phyloP scores from a whole-genome alignment of 2,113 vertebrate species.

The Caracal caracal region DNA sequence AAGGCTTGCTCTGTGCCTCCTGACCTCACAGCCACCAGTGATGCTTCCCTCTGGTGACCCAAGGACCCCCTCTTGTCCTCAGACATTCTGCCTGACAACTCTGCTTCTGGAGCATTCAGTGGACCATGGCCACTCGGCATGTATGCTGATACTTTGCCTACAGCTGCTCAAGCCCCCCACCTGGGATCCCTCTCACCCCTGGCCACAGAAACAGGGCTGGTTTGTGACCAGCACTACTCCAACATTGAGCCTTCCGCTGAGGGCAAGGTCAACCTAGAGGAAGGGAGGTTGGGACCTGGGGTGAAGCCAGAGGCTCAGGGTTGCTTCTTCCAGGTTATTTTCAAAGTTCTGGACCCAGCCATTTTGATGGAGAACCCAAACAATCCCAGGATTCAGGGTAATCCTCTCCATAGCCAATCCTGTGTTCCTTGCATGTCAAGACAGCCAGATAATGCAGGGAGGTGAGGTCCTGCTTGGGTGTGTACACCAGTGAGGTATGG shows the following conservation, averaged over 20 bases:
- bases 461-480: neutral
- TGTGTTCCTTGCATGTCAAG: neutral
- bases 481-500: too few relatives aligned
- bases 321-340: slow-evolving; percentile 89
- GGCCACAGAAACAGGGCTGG: slow-evolving; percentile 86
- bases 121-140: slow-evolving; percentile 89
- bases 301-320: neutral
- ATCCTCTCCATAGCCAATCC: neutral
- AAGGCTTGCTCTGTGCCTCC: neutral
- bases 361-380: slow-evolving; percentile 91
- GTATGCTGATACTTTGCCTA: slow-evolving; percentile 91
- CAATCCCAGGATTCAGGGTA: slow-evolving; percentile 91
- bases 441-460: too few relatives aligned
- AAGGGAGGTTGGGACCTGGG: fast-evolving
- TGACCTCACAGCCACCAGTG: neutral
- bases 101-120: slow-evolving; percentile 91
- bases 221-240: slow-evolving; percentile 92
- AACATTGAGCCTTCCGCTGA: slow-evolving; percentile 92
- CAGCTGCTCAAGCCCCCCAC: slow-evolving; percentile 91
- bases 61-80: neutral
- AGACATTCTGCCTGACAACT: slow-evolving; percentile 92
- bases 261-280: slow-evolving; percentile 86
- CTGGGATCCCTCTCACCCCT: slow-evolving; percentile 77
- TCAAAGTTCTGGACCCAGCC: slow-evolving; percentile 93
- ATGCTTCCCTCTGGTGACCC: neutral